Conservation (phyloP, 2,113 vertebrate species). For the Cettia cetti region DNA sequence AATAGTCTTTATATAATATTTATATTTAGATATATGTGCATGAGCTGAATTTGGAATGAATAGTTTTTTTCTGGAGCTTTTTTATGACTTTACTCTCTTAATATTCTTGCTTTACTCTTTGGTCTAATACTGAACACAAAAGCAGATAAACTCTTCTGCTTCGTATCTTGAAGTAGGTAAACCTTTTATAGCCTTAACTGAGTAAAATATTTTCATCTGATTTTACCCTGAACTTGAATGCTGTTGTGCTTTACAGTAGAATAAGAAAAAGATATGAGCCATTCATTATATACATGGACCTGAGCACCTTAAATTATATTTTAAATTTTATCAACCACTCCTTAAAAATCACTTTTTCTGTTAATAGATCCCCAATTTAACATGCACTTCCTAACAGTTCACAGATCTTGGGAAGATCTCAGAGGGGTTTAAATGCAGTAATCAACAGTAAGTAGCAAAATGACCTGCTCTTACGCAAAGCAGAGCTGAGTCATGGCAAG, state of each 20-base stretch:
- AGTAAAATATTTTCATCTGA: not conserved
- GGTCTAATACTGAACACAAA: not conserved
- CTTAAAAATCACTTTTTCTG: not conserved
- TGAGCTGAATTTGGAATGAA: not conserved
- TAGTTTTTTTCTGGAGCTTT: not conserved
- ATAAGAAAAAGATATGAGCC: not conserved
- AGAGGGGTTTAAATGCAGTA: not conserved
- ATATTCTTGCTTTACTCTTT: not conserved
- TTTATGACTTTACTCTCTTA: not conserved
- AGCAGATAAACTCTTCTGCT: not conserved
- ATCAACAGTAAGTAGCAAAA: slow-evolving; percentile 18
- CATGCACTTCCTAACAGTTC: not conserved
- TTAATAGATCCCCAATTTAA: not conserved
- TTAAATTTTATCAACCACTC: not conserved
- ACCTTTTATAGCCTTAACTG: not conserved
- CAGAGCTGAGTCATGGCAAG: slow-evolving; percentile 18
- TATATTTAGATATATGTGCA: not conserved
- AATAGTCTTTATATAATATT: not conserved
- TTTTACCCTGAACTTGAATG: not conserved
- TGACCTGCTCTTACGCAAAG: not conserved
- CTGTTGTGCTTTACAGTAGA: not conserved
- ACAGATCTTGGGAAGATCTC: not conserved
- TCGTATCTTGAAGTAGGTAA: not conserved
- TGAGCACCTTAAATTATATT: not conserved
- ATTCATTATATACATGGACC: not conserved